phyloP scores from a whole-genome alignment of 64 coral and sea anemone species.

The Anthopleura sola region DNA sequence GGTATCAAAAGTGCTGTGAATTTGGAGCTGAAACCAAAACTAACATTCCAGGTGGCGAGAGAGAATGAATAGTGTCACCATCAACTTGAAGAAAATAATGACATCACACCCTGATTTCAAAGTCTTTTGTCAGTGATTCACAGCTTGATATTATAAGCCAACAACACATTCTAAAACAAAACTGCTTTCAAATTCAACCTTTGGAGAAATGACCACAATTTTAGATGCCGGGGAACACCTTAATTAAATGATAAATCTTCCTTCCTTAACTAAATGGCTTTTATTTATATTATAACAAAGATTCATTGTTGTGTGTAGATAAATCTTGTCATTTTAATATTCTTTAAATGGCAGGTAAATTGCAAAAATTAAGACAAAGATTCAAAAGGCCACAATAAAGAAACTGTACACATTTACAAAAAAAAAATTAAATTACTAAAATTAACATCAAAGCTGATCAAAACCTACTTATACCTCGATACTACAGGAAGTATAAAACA shows the following conservation, averaged over 20 bases:
- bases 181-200: slow-evolving; percentile 4
- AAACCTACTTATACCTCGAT: neutral
- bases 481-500: neutral
- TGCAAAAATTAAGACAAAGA: neutral
- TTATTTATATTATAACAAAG: neutral
- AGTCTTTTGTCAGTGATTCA: neutral
- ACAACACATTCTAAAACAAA: neutral
- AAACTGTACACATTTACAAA: neutral
- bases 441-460: neutral
- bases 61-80: slow-evolving; percentile 4
- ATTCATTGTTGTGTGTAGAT: neutral
- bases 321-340: neutral
- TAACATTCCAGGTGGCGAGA: neutral
- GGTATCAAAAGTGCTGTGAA: neutral
- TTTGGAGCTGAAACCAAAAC: neutral
- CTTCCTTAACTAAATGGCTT: neutral
- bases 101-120: neutral
- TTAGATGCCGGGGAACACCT: neutral
- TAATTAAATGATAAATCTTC: neutral
- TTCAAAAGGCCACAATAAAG: neutral
- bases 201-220: neutral
- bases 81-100: slow-evolving; percentile 9
- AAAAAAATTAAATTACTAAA: neutral
- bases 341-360: neutral
- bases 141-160: neutral